Evolutionary conservation across 2,888 invertebrate genomes (phyloP), one percentile per base, ranked within the genome.

Genomic region (Empis stercorea): DNA sequence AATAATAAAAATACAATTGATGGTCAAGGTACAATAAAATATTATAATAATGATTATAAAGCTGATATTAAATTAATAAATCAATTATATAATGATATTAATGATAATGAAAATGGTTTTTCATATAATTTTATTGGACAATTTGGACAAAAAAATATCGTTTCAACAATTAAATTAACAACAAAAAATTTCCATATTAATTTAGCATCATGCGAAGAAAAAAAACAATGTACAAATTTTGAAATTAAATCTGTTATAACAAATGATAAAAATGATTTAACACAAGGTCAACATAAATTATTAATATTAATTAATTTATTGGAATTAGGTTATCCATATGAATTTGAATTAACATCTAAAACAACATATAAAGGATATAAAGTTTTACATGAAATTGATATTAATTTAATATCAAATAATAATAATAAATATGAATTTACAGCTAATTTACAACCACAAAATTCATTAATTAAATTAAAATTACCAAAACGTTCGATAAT

Each of bases 151-250:
- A 78, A 79, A 51, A 84, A 81, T 53, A 75, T 83, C 48, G 80
- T 83, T 6, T 76, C 80, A 0, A 84, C 84, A 55, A 68, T 81
- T 1, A 83, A 84, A 55, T 61, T 80, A 44, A 83, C 86, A 38
- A 81, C 83, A 66, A 75, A 82, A 52, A 83, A 84, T 54, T 78
- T 84, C 62, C 79, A 81, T 58, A 72, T 78, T 42, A 77, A 80
- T 13, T 74, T 80, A 52, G 80, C 84, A 11, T 80, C 81, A 62
- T 87, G 87, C 62, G 84, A 86, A 55, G 82, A 84, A 61, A 84
- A 81, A 68, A 82, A 83, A 50, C 81, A 85, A 55, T 87, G 87
- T 60, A 82, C 83, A 0, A 79, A 84, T 58, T 73, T 83, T 17
- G 84, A 86, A 57, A 42, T 65, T 0, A 59, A 59, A 27, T 66